Evolutionary conservation across 2,888 invertebrate genomes (phyloP), one percentile per base, ranked within the genome.

Genomic region (Synanthedon vespiformis): DNA sequence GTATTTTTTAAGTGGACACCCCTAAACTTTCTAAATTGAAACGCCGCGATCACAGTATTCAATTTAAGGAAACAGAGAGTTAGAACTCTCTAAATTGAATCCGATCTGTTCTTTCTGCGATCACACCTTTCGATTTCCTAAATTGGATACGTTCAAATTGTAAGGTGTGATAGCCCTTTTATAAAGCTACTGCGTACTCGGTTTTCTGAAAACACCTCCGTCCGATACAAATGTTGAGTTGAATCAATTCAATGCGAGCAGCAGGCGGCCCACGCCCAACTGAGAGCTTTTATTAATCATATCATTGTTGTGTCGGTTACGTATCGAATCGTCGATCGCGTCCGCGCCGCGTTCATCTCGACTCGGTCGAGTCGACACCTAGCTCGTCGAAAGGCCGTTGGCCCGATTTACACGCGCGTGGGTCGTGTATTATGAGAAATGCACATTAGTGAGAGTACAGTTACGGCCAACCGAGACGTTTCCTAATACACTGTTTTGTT

Each of bases 351-450:
- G 64, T 62, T 62, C 61, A 72, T 70, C 69, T 69, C 64, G 67
- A 64, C 65, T 62, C 66, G 65, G 34, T 34, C 34, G 34, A 34
- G 34, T 68, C 50, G 50, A 34, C 40, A 34, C 50, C 50, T 50
- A 50, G 50, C 70, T 70, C 67, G 67, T 70, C 68, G 65, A 76
- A 65, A 77, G 81, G 80, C 77, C 80, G 67, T 80, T 80, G 78
- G 77, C 78, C 80, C 64, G 76, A 61, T 75, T 73, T 65, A 67
- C 70, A 68, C 65, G 67, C 59, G 78, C 77, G 82, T 81, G 78
- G 80, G 81, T 70, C 69, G 73, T 61, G 56, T 64, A 70, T 73
- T 73, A 76, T 72, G 67, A 70, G 69, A 69, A 22, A 70, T 68
- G 65, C 63, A 68, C 65, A 71, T 70, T 65, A 70, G 65, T 60